These are phyloP conservation scores for Acronicta aceris DNA, from an alignment of 2,888 invertebrate species.

Conservation along the genomic window DNA sequence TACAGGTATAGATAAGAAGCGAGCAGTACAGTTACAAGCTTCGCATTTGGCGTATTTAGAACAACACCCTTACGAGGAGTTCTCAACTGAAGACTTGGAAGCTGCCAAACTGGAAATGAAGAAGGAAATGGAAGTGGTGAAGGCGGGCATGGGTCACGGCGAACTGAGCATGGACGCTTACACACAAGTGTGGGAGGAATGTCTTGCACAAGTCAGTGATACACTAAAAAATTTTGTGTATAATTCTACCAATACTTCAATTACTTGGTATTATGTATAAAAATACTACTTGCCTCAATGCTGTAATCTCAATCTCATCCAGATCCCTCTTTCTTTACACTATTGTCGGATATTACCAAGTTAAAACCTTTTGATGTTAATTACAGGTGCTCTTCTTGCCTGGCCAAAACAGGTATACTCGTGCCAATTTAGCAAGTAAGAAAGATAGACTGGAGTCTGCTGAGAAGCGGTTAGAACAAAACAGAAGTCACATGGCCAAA, in stretches of 20 bases:
- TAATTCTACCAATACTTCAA: too few species aligned
- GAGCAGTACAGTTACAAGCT: constrained; percentile 89
- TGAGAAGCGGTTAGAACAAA: constrained; percentile 97
- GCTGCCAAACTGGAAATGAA: constrained; percentile 91
- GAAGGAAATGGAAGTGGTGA: constrained; percentile 96
- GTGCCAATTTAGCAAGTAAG: constrained; percentile 98
- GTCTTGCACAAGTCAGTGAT: constrained; percentile 93
- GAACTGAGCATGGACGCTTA: constrained; percentile 97
- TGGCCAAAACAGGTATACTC: constrained; percentile 96
- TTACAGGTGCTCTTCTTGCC: constrained; percentile 95
- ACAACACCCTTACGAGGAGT: constrained; percentile 95
- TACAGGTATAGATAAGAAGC: constrained; percentile 86
- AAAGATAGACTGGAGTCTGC: constrained; percentile 98
- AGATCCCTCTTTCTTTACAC: too few species aligned
- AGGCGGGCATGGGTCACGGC: constrained; percentile 98
- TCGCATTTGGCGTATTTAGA: constrained; percentile 95
- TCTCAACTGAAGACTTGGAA: constrained; percentile 91
- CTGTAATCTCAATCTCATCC: too few species aligned
- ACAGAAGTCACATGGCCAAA: constrained; percentile 98
- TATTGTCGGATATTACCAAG: background rate
- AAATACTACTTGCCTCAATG: too few species aligned
- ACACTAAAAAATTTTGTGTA: background rate
- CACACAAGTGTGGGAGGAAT: constrained; percentile 99
- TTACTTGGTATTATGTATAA: too few species aligned
- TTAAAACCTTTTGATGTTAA: background rate